Evolutionary conservation across 2,888 invertebrate species (phyloP), one percentile per base, ranked within the genome.

Genomic region (Synergus gifuensis): DNA sequence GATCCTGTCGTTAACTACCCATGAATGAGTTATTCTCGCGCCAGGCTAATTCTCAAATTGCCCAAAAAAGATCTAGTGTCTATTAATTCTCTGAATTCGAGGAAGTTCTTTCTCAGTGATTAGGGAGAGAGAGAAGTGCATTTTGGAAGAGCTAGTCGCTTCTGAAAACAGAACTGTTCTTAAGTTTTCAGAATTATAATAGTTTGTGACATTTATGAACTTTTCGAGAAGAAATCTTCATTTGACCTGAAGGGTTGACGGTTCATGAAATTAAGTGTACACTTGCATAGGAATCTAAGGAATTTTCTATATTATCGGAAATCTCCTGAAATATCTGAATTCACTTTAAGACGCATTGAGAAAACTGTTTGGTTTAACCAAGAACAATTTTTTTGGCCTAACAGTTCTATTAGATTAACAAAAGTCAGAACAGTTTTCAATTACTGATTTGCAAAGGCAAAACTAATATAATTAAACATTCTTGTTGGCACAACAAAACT

Each of bases 21-120:
- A 90, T 92, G 92, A 91, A 92, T 91, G 91, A 92, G 86, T 92
- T 91, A 92, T 89, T 81, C 83, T 85, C 84, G 82, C 60, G 82
- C 79, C 78, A 80, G 81, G 84, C 81, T 84, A 83, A 90, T 90
- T 90, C 88, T 84, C 86, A 87, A 89, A 90, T 89, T 88, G 87
- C 87, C 85, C 46, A 81, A 81, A 82, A 82, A 84, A 80, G 77
- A 81, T 73, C 73, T 73, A 73, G 73, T 73, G 73, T 73, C 73
- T 73, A 73, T 73, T 73, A 73, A 54, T 54, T n/a, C 8, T 73
- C 36, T 12, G n/a, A 5, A 8, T 40, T n/a, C 12, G 11, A 22
- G 28, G 9, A n/a, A 49, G 36, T 40, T 73, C 49, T 36, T 40
- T 54, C 18, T n/a, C 5, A 36, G 40, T 36, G 54, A 54, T 73